Evolutionary conservation across 2,797 vertebrate genomes (phyloP).

Genomic region (Valencia hispanica): DNA sequence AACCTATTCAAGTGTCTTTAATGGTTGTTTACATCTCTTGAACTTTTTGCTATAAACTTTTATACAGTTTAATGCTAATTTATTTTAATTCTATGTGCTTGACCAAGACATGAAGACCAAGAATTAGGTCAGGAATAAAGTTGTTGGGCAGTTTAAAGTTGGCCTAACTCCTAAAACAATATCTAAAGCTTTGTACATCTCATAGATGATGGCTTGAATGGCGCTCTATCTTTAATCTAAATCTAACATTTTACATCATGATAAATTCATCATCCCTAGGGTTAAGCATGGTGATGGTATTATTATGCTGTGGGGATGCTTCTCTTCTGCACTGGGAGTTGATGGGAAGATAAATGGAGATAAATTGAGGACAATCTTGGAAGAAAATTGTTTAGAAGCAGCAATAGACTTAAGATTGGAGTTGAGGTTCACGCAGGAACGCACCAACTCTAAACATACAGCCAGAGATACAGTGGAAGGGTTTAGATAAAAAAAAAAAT

Average conservation of each 20-base stretch:
- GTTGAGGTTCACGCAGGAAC: background rate
- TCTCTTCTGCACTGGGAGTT: background rate
- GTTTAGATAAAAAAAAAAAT: background rate
- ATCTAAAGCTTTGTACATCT: background rate
- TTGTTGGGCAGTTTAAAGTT: background rate
- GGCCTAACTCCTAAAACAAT: background rate
- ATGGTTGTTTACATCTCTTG: background rate
- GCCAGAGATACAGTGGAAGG: background rate
- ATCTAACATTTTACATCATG: background rate
- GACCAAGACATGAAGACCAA: background rate
- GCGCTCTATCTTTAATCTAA: background rate
- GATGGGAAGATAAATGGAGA: background rate
- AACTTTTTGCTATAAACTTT: background rate
- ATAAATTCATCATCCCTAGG: background rate
- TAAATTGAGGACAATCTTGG: background rate
- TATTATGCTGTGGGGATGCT: background rate
- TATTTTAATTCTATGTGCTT: background rate
- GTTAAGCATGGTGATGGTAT: background rate
- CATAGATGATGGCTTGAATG: too few species aligned
- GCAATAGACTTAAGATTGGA: background rate
- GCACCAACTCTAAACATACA: background rate
- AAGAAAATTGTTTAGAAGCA: background rate
- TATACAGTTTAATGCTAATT: background rate
- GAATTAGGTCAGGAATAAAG: background rate
- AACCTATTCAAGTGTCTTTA: background rate